Conservation (phyloP, 1,140 invertebrate genomes). For the Thalassaphorura encarpata region DNA sequence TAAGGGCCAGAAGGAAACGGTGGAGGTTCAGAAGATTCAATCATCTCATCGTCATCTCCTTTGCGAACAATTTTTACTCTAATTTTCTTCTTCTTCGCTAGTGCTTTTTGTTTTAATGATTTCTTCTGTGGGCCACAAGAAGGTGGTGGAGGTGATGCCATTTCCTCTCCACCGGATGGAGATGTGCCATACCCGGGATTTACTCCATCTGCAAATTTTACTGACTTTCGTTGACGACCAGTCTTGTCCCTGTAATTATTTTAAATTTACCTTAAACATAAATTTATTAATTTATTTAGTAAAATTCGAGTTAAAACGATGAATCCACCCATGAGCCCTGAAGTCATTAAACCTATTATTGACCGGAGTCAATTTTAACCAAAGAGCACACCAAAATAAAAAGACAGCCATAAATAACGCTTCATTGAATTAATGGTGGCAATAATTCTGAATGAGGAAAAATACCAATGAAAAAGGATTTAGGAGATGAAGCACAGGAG, state of each 20-base stretch:
- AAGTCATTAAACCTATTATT: no score
- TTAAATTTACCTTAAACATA: no score
- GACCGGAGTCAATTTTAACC: constrained; percentile 38
- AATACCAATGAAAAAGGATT: no score
- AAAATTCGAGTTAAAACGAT: no score
- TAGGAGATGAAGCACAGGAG: no score
- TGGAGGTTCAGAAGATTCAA: constrained; percentile 10
- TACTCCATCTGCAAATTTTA: constrained; percentile 54
- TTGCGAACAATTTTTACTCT: constrained; percentile 42
- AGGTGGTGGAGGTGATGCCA: constrained; percentile 52
- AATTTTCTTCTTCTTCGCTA: constrained; percentile 42
- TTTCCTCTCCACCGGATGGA: constrained; percentile 51
- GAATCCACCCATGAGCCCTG: no score
- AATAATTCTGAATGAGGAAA: no score
- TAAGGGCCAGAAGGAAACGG: constrained; percentile 19
- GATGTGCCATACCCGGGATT: constrained; percentile 55
- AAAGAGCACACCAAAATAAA: constrained; percentile 42
- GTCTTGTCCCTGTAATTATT: constrained; percentile 5
- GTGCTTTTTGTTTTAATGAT: constrained; percentile 26
- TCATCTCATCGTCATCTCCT: constrained; percentile 29
- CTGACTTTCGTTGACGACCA: constrained; percentile 40
- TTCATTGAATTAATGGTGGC: no score
- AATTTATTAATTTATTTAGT: no score
- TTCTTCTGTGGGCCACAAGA: constrained; percentile 11
- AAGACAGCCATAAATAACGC: no score